phyloP scores from a whole-genome alignment of 2,888 invertebrate species.

The Carabus problematicus region DNA sequence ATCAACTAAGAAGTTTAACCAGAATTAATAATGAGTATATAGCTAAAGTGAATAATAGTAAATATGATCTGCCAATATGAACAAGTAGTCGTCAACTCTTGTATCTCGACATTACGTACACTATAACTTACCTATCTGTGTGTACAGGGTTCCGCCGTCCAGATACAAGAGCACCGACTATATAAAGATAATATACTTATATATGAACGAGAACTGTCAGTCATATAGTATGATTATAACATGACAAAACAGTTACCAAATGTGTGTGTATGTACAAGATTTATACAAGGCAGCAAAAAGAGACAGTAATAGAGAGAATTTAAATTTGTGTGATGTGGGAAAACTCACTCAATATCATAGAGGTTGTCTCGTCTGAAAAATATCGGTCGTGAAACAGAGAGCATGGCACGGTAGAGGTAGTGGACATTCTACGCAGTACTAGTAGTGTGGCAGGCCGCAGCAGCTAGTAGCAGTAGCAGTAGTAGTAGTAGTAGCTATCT shows the following conservation, averaged over 20 bases:
- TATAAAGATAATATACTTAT: no score
- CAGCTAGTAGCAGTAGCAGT: neutral
- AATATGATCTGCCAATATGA: no score
- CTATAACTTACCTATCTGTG: no score
- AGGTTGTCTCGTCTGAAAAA: conserved; percentile 54
- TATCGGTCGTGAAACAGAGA: conserved; percentile 56
- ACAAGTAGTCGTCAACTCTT: no score
- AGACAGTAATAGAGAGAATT: conserved; percentile 8
- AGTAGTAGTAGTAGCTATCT: neutral
- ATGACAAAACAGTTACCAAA: conserved; percentile 1
- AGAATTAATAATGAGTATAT: no score
- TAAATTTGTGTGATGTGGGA: conserved; percentile 50
- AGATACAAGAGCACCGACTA: no score
- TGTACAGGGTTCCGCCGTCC: no score
- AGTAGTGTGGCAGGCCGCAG: conserved; percentile 4
- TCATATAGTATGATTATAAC: no score
- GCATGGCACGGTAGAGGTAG: conserved; percentile 27
- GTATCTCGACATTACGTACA: no score
- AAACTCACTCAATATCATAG: conserved; percentile 55
- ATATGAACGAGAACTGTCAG: no score
- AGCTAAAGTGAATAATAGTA: no score
- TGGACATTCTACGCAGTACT: conserved; percentile 14
- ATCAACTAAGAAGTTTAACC: neutral
- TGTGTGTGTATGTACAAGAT: conserved; percentile 7
- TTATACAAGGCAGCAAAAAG: conserved; percentile 20